Conservation (phyloP, 1,140 invertebrate genomes). For the Stegodyphus dumicola region DNA sequence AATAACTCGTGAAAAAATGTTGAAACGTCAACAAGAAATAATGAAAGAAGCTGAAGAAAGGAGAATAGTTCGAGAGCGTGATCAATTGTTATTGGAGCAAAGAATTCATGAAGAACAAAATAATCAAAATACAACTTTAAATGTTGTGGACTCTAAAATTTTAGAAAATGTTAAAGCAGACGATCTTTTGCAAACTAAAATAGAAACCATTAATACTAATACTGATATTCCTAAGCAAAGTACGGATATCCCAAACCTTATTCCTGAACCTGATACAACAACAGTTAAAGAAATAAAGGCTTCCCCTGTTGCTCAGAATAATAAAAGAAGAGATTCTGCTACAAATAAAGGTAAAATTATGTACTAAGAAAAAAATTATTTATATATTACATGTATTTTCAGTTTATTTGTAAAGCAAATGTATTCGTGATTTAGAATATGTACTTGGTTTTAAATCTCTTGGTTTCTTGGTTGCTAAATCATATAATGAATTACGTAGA, state of each 20-base stretch:
- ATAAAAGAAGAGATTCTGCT: conserved; percentile 45
- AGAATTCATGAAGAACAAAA: conserved; percentile 65
- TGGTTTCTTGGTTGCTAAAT: no score
- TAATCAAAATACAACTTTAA: not conserved
- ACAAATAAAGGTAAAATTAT: conserved; percentile 32
- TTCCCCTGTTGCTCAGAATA: conserved; percentile 8
- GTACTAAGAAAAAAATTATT: no score
- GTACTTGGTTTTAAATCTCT: no score
- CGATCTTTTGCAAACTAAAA: not conserved
- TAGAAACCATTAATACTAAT: not conserved
- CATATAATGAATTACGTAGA: no score
- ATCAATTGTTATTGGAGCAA: conserved; percentile 36
- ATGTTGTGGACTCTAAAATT: no score
- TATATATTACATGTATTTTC: no score
- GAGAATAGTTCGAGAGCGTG: conserved; percentile 64
- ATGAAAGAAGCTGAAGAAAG: conserved; percentile 66
- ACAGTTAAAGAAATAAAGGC: conserved; percentile 19
- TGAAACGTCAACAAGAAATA: conserved; percentile 65
- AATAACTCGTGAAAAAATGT: conserved; percentile 64
- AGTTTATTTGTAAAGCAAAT: no score
- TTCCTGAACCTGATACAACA: conserved; percentile 20
- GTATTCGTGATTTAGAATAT: no score
- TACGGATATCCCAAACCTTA: not conserved
- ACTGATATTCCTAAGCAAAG: not conserved
- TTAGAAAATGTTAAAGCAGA: no score